Evolutionary conservation across 2,113 vertebrate species (phyloP), one percentile per base, ranked within the genome.

Genomic region (Corythoichthys haematopterus): DNA sequence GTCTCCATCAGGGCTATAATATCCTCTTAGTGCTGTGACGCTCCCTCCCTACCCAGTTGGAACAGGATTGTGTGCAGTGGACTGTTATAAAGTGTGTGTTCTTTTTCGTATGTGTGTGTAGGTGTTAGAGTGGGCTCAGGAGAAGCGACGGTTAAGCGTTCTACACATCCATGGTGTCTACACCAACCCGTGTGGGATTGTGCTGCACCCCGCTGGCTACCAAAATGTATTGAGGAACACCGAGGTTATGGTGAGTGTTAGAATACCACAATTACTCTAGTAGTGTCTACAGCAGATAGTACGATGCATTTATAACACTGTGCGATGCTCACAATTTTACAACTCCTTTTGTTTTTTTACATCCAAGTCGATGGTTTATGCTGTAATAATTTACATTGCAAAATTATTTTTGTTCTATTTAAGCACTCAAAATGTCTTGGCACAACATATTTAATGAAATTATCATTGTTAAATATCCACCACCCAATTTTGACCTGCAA

Each of bases 101-200:
- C 66, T 9, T 59, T 56, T 75, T 20, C 64, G 48, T 63, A 16
- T 67, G 60, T 74, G 70, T 58, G 55, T 66, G 47, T 75, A 98
- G 96, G 96, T 98, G 70, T 88, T 98, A 64, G 96, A 98, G 85
- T 98, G 96, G 96, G 96, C 96, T 0, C 96, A 98, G 60, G 96
- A 94, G 83, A 98, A 96, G 86, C 91, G 94, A 82, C 90, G 91
- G 73, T 89, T 98, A 53, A 96, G 96, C 3, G 94, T 98, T n/a
- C 81, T 98, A 43, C 96, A 98, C 58, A 98, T 98, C 82, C 96
- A 98, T 0, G 95, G 95, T 0, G 95, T 98, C 53, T 98, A 98
- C 87, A 98, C 96, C 62, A 98, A 98, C 87, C 96, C 96, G 48
- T 94, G 96, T 1, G 95, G 96, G 52, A 98, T 98, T 3, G 96